Evolutionary conservation across 2,888 invertebrate species (phyloP).

Genomic region (Phyto melanocephala): DNA sequence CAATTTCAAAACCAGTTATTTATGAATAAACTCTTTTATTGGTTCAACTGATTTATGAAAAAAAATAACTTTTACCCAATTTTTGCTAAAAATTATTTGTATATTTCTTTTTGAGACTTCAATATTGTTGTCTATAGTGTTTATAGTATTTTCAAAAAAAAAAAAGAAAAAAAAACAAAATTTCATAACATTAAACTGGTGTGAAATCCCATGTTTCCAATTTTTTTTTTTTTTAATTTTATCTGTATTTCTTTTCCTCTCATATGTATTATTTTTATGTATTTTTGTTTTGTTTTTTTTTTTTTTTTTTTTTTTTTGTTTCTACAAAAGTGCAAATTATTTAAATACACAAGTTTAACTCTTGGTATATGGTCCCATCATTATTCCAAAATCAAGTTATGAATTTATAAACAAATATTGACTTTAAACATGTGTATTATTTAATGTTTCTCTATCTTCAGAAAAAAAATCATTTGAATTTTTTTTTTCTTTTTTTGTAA

Average conservation of each 20-base stretch:
- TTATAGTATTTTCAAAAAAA: no score
- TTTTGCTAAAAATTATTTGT: background rate
- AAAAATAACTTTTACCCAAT: background rate
- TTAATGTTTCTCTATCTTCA: constrained; percentile 30
- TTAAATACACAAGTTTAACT: background rate
- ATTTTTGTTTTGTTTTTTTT: background rate
- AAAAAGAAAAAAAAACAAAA: background rate
- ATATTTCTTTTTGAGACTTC: background rate
- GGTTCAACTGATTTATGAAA: background rate
- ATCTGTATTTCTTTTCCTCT: no score
- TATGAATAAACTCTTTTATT: no score
- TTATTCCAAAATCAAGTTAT: background rate
- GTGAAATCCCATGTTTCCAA: constrained; percentile 3
- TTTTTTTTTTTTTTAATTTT: background rate
- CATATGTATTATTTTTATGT: no score
- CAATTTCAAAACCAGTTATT: no score
- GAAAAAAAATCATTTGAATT: no score
- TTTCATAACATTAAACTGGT: background rate
- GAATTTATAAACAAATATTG: constrained; percentile 31
- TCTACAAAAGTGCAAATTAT: background rate
- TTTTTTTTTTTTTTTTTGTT: background rate
- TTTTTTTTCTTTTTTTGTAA: background rate
- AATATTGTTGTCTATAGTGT: background rate
- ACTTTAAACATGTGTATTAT: constrained; percentile 19
- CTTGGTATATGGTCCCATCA: background rate